Base-by-base conservation (phyloP, 2,113 vertebrate genomes). In the Phalacrocorax carbo region DNA sequence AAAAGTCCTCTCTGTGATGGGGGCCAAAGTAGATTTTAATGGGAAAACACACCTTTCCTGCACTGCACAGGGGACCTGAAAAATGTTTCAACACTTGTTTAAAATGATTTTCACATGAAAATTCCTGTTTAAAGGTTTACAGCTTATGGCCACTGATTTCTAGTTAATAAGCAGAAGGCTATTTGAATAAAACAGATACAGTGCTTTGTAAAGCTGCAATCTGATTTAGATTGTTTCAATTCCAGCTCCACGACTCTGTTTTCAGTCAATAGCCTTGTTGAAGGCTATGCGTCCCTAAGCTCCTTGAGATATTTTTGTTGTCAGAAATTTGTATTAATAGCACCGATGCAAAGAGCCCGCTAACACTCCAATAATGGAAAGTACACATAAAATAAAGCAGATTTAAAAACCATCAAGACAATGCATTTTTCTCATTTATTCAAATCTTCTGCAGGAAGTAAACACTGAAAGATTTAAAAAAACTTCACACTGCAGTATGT, bases 381-480 rank as follows among this genome's bases (percentile, higher is more conserved):
- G 17, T 15, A 83, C 81, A 93, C 82, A 94, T 52, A 68, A 95
- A 97, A 95, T 92, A 96, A 96, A 96, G 95, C 94, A 96, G 97
- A 97, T 97, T 97, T 97, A 88, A 97, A 97, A 98, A 82, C 87
- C 94, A 96, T 93, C 91, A 91, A 98, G 96, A 97, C 95, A 98
- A 98, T 98, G 93, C 96, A 97, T 97, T 98, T 98, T 98, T 96
- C 92, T 98, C 98, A 98, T 98, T 98, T 98, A 98, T 98, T 98
- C 98, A 98, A 98, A 98, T 98, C 96, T 98, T 98, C 97, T 98
- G 98, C 98, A 98, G 98, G 98, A 98, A 98, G 98, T 98, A 98
- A 98, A 98, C 98, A 98, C 98, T 98, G 98, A 98, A 97, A 98
- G 98, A 98, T 97, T 97, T 98, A 97, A 98, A 98, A 98, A 98